phyloP scores from a whole-genome alignment of 2,888 invertebrate genomes.

The Crossocerus cetratus region DNA sequence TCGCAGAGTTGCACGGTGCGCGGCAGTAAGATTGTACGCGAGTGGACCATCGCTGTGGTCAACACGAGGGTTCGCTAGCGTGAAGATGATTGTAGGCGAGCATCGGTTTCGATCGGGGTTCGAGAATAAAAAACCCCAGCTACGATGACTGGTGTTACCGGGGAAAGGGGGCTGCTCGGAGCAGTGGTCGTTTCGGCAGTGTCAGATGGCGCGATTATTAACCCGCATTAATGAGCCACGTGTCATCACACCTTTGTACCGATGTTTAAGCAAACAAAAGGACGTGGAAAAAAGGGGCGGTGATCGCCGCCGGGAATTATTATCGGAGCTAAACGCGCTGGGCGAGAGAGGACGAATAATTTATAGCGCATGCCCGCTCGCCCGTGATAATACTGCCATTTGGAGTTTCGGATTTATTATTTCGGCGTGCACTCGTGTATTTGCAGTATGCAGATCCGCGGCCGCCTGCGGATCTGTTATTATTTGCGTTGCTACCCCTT shows the following conservation, averaged over 20 bases:
- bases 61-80: constrained; percentile 14
- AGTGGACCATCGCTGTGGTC: too few species aligned
- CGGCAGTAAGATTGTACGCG: constrained; percentile 12
- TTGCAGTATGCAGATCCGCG: constrained; percentile 37
- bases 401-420: constrained; percentile 55
- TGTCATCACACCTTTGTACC: neutral
- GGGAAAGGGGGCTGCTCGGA: too few species aligned
- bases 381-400: constrained; percentile 42
- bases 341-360: constrained; percentile 26
- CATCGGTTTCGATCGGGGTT: constrained; percentile 29
- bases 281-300: neutral
- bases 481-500: constrained; percentile 46
- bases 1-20: neutral
- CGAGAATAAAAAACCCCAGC: too few species aligned
- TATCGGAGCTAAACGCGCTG: constrained; percentile 27
- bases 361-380: constrained; percentile 21
- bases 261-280: neutral
- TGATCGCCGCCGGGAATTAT: constrained; percentile 7
- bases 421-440: constrained; percentile 29
- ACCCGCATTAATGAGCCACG: neutral
- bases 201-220: neutral
- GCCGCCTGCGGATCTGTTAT: constrained; percentile 44
- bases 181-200: too few species aligned
- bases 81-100: constrained; percentile 54
- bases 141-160: too few species aligned